Base-by-base conservation (phyloP, 1,140 invertebrate species). In the Centruroides sculpturatus region DNA sequence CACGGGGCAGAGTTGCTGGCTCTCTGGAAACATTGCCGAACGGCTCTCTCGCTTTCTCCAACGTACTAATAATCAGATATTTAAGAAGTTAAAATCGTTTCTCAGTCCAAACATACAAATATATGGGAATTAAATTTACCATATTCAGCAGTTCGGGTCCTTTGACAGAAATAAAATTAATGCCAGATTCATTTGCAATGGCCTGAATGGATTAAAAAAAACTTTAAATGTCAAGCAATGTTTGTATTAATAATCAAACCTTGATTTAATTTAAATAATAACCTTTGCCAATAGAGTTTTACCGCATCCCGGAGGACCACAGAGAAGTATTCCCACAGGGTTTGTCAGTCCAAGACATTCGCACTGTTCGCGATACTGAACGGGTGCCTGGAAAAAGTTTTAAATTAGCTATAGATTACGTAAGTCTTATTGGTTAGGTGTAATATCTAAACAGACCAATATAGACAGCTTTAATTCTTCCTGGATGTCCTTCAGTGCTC, bases 101-200 rank as follows among this genome's bases (percentile, higher is more conserved):
- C 6, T 8, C n/a, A n/a, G 23, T n/a, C 49, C 12, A 51, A 7
- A 51, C n/a, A 52, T 52, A 78, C 75, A 62, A 56, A 64, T 69
- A 66, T 66, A 61, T 64, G 63, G 8, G 57, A 47, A 64, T 47
- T 56, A 56, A 61, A 47, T 3, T 41, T 41, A 62, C 47, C 87
- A 95, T 98, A 69, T 94, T 96, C 36, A 98, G 74, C 47, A 97
- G 74, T 76, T 98, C 93, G 7, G 93, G 92, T 12, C 94, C 94
- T 77, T 96, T 97, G 10, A 98, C 90, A 11, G 89, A 93, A 66
- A 98, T 94, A 68, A 98, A 97, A 75, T 96, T 98, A 11, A 98
- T 87, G 51, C 91, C 92, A 57, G 91, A 89, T 76, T 97, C 92
- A 78, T 96, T 96, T 4, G 93, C 92, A 57, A 98, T 83, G 47